Evolutionary conservation across 92 coral and sea anemone species (phyloP).

Genomic region (Metridium senile): DNA sequence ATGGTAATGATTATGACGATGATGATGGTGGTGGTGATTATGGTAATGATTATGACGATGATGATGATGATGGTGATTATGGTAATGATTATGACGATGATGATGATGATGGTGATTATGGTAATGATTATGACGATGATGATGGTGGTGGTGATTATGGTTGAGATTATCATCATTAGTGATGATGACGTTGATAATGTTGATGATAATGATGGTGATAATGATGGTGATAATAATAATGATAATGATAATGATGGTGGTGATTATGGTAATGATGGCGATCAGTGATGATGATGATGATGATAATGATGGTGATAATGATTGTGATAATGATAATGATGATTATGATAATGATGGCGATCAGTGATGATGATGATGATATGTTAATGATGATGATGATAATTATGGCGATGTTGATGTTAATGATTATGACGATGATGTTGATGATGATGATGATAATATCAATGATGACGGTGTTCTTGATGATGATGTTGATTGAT

Average conservation of each 20-base stretch:
- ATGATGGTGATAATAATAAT: slow-evolving; percentile 23
- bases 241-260: neutral
- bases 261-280: no score
- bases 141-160: no score
- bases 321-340: no score
- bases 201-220: slow-evolving; percentile 23
- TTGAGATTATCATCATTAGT: neutral
- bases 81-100: neutral
- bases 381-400: no score
- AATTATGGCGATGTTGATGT: neutral
- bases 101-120: slow-evolving; percentile 13
- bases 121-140: slow-evolving; percentile 33
- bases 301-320: no score
- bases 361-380: slow-evolving; percentile 36
- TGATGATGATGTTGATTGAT: neutral
- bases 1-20: slow-evolving; percentile 3
- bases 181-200: no score
- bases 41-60: no score
- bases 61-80: neutral
- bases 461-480: neutral
- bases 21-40: slow-evolving; percentile 24
- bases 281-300: neutral
- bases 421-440: neutral
- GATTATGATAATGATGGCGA: slow-evolving; percentile 7
- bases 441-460: slow-evolving; percentile 7